Evolutionary conservation across 2,113 vertebrate species (phyloP).

Genomic region (Dromiciops gliroides): DNA sequence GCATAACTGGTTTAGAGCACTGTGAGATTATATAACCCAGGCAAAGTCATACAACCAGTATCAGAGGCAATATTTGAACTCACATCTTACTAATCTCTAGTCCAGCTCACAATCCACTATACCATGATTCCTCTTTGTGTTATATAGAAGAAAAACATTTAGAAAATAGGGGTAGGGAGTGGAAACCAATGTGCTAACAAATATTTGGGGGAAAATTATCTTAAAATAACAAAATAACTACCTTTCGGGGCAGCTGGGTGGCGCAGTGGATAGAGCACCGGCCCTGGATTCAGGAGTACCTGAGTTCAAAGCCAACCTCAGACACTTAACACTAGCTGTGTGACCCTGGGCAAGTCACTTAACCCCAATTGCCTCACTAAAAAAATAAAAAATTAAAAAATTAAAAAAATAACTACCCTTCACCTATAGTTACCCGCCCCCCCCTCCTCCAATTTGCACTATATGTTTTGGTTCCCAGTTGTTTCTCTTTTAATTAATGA

Average conservation of each 20-base stretch:
- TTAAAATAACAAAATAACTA: background rate
- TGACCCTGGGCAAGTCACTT: too few species aligned
- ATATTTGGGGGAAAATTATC: slow-evolving; percentile 30
- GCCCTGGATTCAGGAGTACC: too few species aligned
- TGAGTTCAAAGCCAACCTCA: too few species aligned
- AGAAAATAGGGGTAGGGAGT: background rate
- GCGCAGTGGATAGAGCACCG: too few species aligned
- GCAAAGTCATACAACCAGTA: background rate
- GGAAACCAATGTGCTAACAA: slow-evolving; percentile 35
- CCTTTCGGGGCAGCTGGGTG: too few species aligned
- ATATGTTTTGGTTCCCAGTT: slow-evolving; percentile 19
- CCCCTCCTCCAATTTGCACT: slow-evolving; percentile 22
- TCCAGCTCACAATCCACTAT: background rate
- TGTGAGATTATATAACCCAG: background rate
- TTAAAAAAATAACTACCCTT: too few species aligned
- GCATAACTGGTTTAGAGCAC: background rate
- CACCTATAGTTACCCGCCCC: too few species aligned
- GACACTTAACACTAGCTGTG: too few species aligned
- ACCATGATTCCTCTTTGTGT: background rate
- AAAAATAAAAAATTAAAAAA: too few species aligned
- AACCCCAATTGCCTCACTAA: too few species aligned
- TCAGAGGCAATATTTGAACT: background rate
- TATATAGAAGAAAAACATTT: background rate
- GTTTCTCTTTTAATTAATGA: slow-evolving; percentile 60
- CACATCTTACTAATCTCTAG: background rate